These are phyloP conservation scores for Meloidogyne hapla DNA, from an alignment of 1,140 invertebrate genomes.

Conservation along the genomic window DNA sequence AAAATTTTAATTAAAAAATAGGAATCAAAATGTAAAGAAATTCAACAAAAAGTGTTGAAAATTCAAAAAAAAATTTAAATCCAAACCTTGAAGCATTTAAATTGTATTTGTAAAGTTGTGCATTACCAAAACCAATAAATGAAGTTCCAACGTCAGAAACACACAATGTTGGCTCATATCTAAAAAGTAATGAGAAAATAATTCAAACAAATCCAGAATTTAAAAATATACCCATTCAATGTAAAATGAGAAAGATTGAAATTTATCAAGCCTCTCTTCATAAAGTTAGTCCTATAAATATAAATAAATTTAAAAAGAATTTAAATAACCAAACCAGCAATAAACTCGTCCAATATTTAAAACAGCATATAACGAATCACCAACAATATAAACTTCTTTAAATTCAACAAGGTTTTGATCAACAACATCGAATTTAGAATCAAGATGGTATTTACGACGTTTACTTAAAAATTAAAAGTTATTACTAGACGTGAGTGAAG, in stretches of 20 bases:
- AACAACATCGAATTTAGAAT: slow-evolving; percentile 16
- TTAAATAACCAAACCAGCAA: slow-evolving; percentile 37
- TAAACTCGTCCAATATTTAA: slow-evolving; percentile 48
- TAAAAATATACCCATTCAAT: slow-evolving; percentile 12
- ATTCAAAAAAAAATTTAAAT: neutral
- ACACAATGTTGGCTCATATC: slow-evolving; percentile 28
- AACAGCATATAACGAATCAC: slow-evolving; percentile 40
- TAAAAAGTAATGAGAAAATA: neutral
- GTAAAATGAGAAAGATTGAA: slow-evolving; percentile 36
- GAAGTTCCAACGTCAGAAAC: slow-evolving; percentile 34
- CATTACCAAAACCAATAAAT: slow-evolving; percentile 46
- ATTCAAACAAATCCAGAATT: neutral
- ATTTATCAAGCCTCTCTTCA: slow-evolving; percentile 27
- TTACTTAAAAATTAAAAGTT: neutral
- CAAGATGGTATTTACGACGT: neutral
- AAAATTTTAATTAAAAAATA: neutral
- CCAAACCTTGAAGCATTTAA: slow-evolving; percentile 30
- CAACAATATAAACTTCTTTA: slow-evolving; percentile 30
- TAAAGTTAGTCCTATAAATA: slow-evolving; percentile 37
- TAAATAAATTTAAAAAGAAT: neutral
- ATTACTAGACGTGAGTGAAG: too few relatives aligned
- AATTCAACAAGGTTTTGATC: slow-evolving; percentile 37
- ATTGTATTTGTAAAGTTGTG: slow-evolving; percentile 38
- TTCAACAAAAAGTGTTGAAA: too few relatives aligned
- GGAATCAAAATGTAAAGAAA: neutral